phyloP scores from a whole-genome alignment of 2,113 vertebrate species.

The Aphelocoma coerulescens region DNA sequence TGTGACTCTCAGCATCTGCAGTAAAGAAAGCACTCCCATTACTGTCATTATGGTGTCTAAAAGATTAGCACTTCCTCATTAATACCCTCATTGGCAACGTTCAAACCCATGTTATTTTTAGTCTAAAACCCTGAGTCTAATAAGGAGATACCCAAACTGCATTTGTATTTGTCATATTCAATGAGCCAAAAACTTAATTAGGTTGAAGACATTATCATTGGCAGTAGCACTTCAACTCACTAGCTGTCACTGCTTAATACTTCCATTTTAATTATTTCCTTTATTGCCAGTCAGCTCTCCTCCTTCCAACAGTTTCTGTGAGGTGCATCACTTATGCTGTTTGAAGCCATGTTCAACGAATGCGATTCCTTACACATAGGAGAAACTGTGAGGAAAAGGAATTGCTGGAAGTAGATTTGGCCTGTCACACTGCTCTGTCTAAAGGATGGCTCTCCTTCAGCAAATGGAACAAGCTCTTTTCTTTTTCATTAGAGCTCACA shows the following conservation, averaged over 20 bases:
- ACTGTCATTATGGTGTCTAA: not conserved
- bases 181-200: constrained; percentile 66
- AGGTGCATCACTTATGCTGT: not conserved
- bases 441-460: not conserved
- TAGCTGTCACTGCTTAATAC: constrained; percentile 35
- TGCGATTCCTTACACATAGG: not conserved
- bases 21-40: not conserved
- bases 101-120: constrained; percentile 14
- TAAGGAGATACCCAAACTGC: not conserved
- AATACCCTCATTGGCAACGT: not conserved
- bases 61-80: constrained; percentile 4
- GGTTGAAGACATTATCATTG: constrained; percentile 35
- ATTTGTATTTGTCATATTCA: constrained; percentile 59
- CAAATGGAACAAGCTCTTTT: not conserved
- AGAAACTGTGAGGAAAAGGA: not conserved
- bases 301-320: not conserved
- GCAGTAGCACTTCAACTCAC: constrained; percentile 6
- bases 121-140: not conserved
- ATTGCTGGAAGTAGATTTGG: not conserved
- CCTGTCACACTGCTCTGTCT: not conserved
- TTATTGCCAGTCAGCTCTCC: not conserved
- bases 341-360: not conserved
- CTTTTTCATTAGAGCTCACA: not conserved
- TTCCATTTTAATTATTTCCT: constrained; percentile 33
- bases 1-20: not conserved